Base-by-base conservation (phyloP, 2,888 invertebrate species). In the Temnothorax unifasciatus region DNA sequence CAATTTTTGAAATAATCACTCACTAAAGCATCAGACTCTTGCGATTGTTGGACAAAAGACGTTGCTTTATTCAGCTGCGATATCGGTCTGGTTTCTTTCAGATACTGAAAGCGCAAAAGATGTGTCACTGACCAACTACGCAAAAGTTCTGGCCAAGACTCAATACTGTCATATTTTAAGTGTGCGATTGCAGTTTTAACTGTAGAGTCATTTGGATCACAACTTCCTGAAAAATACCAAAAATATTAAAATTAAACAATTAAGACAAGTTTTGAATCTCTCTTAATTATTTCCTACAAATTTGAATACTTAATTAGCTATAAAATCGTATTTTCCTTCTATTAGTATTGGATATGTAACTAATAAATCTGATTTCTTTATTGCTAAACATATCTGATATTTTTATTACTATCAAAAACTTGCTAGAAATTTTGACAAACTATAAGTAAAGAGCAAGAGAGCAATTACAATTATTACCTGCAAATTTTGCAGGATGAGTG, bases 121-220 rank as follows among this genome's bases (percentile, higher is more conserved):
- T 73, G 38, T 41, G 57, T 73, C 5, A 73, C 25, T 57, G 73
- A 73, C 38, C 52, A 73, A 41, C 34, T 38, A 11, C 54, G 21
- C 21, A 73, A 73, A 41, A 73, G n/a, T 73, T 38, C 38, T 54
- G 73, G 73, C 54, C 73, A 73, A 73, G 38, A 73, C 38, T 52
- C 52, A 64, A 41, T 68, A 29, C 8, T 29, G 4, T 66, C 44
- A 3, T 68, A 21, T 1, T 69, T 52, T 5, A 69, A 69, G 13
- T 1, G 9, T 52, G 69, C n/a, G 3, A 69, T 69, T 52, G 69
- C 69, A 69, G 6, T 69, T 69, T 69, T 52, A n/a, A 69, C 15
- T 52, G n/a, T n/a, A 34, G 52, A n/a, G 11, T 69, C 29, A 0
- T 69, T 69, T 47, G 69, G 52, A 69, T 69, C 34, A 52, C 52